Base-by-base conservation (phyloP, 2,797 vertebrate genomes). In the Aphelocoma californica region DNA sequence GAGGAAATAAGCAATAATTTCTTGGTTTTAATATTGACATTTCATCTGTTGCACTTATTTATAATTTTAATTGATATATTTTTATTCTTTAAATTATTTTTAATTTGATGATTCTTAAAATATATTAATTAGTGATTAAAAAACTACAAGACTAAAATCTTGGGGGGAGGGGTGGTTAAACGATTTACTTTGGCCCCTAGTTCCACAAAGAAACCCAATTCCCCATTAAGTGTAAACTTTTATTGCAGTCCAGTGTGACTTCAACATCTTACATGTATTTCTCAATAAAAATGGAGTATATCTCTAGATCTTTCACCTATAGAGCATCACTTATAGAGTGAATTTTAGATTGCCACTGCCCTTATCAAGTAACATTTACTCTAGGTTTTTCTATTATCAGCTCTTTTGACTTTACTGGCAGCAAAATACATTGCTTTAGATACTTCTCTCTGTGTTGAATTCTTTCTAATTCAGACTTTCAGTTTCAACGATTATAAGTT, bases 121-220 rank as follows among this genome's bases (percentile, higher is more conserved):
- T 58, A n/a, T 53, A 42, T 44, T 66, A 51, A 56, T 42, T 83
- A 74, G 15, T 25, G 6, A 47, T 70, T 20, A 58, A 77, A 93
- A 66, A 80, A 11, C 2, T 21, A 24, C 9, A 66, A 40, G 15
- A 57, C 4, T 42, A 19, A 78, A 72, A 61, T 15, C 12, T 18
- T 11, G 9, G 14, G 10, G 12, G 1, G 2, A 4, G 3, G 20
- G 5, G 0, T 8, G 5, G 6, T 4, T 44, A 28, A 51, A 32
- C 36, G 21, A 38, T 20, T 87, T 85, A 2, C 4, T 65, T 78
- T 72, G 51, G 40, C 38, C 12, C 5, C 4, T 50, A 31, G 40
- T 61, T 69, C n/a, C 86, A 5, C 20, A 84, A 90, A 69, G 32
- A 61, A 53, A 61, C 6, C 28, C 40, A 74, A 51, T 42, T 74